Conservation (phyloP, 2,113 vertebrate genomes). For the Porphyrio hochstetteri region DNA sequence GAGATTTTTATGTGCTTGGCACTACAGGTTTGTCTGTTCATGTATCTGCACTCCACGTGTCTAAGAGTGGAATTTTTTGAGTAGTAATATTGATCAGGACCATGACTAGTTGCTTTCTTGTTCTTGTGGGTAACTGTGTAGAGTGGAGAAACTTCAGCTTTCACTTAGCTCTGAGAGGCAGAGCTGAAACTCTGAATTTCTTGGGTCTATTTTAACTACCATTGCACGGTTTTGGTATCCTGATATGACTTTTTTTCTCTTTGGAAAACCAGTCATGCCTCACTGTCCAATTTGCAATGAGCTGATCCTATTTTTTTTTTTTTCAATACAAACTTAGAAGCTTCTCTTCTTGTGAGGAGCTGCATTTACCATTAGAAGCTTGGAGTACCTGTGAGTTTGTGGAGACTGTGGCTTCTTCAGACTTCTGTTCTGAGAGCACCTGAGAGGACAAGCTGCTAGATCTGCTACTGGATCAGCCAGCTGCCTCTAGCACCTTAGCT, state of each 20-base stretch:
- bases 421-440: background rate
- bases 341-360: background rate
- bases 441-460: background rate
- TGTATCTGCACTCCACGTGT: fast-evolving
- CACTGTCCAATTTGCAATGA: background rate
- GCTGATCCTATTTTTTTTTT: background rate
- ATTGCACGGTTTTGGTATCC: background rate
- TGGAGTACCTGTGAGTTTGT: background rate
- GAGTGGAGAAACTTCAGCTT: background rate
- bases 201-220: background rate
- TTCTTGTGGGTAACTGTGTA: background rate
- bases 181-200: background rate
- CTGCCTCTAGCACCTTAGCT: background rate
- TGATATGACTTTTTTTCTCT: background rate
- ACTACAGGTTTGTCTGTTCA: background rate
- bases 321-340: background rate
- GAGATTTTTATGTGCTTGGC: background rate
- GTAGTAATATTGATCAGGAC: background rate
- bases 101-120: background rate
- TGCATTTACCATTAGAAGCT: background rate
- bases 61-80: background rate
- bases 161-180: background rate
- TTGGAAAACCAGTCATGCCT: background rate
- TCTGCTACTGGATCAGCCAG: background rate
- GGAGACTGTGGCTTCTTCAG: background rate